Conservation (phyloP, 2,888 invertebrate genomes). For the Calameuta filiformis region DNA sequence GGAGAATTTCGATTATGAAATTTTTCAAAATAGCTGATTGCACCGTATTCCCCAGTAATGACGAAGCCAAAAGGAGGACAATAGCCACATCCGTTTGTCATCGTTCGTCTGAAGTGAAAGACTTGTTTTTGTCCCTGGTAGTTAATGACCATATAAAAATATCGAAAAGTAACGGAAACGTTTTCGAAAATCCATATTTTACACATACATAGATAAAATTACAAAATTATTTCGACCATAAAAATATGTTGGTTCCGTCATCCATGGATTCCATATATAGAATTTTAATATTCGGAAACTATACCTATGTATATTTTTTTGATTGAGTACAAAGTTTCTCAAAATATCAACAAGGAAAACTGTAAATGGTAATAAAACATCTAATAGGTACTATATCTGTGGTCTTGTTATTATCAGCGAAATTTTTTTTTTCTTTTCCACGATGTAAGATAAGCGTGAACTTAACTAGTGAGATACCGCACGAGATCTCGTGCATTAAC, state of each 20-base stretch:
- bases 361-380: too few relatives aligned
- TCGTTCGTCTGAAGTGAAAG: not conserved
- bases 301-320: too few relatives aligned
- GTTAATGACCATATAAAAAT: not conserved
- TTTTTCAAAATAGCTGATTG: not conserved
- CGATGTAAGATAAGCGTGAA: not conserved
- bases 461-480: not conserved
- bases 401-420: not conserved
- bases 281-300: not conserved
- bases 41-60: not conserved
- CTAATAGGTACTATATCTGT: too few relatives aligned
- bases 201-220: not conserved
- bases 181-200: not conserved
- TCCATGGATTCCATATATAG: too few relatives aligned
- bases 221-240: not conserved
- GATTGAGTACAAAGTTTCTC: too few relatives aligned
- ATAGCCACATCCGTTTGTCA: not conserved
- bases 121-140: not conserved
- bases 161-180: not conserved
- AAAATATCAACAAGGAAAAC: too few relatives aligned
- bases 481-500: conserved; percentile 12
- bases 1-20: not conserved
- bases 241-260: too few relatives aligned
- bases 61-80: too few relatives aligned
- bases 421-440: not conserved